Base-by-base conservation (phyloP, 2,797 vertebrate genomes). In the Mormyrus proboscirostris region DNA sequence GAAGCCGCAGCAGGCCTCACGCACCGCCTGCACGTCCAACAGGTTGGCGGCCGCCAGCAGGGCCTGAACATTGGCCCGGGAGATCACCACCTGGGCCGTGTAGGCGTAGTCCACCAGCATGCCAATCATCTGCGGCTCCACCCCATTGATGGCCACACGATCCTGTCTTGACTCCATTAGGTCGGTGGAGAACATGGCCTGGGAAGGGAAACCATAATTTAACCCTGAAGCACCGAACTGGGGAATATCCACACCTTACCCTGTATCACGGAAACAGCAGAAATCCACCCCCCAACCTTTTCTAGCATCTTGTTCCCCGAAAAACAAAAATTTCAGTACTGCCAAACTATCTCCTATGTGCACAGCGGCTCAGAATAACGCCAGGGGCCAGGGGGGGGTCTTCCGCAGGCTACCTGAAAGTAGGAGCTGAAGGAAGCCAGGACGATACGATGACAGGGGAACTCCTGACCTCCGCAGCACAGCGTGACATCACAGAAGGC, bases 401-500 rank as follows among this genome's bases (percentile, higher is more conserved):
- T 83, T 3, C 44, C n/a, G 4, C 41, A 22, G 79, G 49, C 73
- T 84, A 96, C 96, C 95, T 96, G 95, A 89, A 97, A 97, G 92
- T 97, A 97, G 1, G 95, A 95, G 94, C 96, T 97, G 88, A 96
- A 97, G 50, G 96, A 96, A 57, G 96, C 96, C 87, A 96, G 92
- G 0, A 97, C 96, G 0, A 97, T 96, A 83, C 96, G 96, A 55
- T 97, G 96, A 73, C 96, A 97, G 49, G 96, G 95, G 89, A 97
- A 96, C 94, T 97, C 96, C 90, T 96, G 95, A 0, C 96, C 96
- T 0, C 96, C 96, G 1, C 96, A 97, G 91, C 96, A 97, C 91
- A 97, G 94, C 0, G 95, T 97, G 88, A 97, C 96, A 47, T 97
- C 96, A 79, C 96, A 97, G 94, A 97, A 96, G 90, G 96, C 95